Base-by-base conservation (phyloP, 1,140 invertebrate genomes). In the Cecropterus lyciades region DNA sequence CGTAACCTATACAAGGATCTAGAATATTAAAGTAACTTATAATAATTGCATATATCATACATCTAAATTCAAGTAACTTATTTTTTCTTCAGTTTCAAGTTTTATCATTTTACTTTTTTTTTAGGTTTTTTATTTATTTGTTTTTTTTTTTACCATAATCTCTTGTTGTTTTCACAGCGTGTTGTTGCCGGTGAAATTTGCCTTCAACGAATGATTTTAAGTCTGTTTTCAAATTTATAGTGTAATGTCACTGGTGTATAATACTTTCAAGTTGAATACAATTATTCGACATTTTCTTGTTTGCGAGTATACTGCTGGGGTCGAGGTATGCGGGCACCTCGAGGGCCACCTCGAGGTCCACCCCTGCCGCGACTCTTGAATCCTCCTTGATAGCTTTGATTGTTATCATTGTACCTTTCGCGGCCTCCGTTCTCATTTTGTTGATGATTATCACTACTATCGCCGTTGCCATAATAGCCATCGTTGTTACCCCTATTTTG, bases 101-200 rank as follows among this genome's bases (percentile, higher is more conserved):
- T 91, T 91, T 83, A 82, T 81, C 80, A 80, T 89, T 91, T 90
- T 91, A 80, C 85, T 88, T 89, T 92, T 92, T 92, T 92, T 92
- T 92, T 89, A 72, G 62, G 65, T 62, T 51, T 85, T 87, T 76
- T 82, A 80, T 82, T 66, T 77, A 70, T 73, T 73, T 75, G 75
- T n/a, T 80, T 79, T 83, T 82, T 84, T 72, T 81, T 85, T 67
- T 85, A 84, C 75, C 79, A 79, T 87, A 89, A 91, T 90, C 86
- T 90, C 87, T 87, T 79, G 78, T 89, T 80, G 83, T 87, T 82
- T 74, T 82, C 87, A 84, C 82, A 86, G 82, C 83, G 76, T 80
- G 89, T 91, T 92, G 89, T 91, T 92, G 88, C 89, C 87, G 87
- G 88, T 92, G 89, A 92, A 91, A 91, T 92, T 84, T 92, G 87